phyloP scores from a whole-genome alignment of 2,113 vertebrate genomes.

The Microcebus jonahi region DNA sequence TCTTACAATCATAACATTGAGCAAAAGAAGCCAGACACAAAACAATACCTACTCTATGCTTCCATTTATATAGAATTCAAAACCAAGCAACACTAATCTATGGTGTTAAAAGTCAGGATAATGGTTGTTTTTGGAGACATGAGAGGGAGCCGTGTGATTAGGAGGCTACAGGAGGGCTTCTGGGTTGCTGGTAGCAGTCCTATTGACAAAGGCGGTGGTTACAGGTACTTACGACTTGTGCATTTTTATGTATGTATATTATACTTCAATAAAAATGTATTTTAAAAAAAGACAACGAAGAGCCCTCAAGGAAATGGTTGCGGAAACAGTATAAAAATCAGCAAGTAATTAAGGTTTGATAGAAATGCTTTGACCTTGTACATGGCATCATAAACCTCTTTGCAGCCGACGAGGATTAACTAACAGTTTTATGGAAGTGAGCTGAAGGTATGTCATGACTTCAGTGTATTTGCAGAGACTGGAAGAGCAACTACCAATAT shows the following conservation, averaged over 20 bases:
- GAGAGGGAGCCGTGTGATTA: not conserved
- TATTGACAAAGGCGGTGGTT: not conserved
- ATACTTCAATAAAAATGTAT: not conserved
- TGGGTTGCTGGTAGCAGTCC: not conserved
- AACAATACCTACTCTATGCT: slow-evolving; percentile 22
- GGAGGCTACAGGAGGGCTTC: not conserved
- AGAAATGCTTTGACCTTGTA: slow-evolving; percentile 24
- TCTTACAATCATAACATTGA: slow-evolving; percentile 8
- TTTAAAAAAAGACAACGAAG: not conserved
- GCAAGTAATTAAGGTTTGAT: not conserved
- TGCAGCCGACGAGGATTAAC: not conserved
- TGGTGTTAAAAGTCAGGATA: not conserved
- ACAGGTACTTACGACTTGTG: not conserved
- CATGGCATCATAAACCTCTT: not conserved
- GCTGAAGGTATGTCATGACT: not conserved
- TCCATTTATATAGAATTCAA: not conserved
- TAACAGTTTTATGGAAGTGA: not conserved
- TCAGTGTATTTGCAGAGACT: not conserved
- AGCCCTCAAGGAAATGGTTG: slow-evolving; percentile 16
- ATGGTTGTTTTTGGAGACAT: not conserved
- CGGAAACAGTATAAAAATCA: not conserved
- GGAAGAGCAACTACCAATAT: not conserved
- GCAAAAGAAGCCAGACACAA: not conserved
- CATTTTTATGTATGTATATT: not conserved
- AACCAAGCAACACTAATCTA: not conserved